Conservation (phyloP, 2,113 vertebrate species). For the Donacobius atricapilla region DNA sequence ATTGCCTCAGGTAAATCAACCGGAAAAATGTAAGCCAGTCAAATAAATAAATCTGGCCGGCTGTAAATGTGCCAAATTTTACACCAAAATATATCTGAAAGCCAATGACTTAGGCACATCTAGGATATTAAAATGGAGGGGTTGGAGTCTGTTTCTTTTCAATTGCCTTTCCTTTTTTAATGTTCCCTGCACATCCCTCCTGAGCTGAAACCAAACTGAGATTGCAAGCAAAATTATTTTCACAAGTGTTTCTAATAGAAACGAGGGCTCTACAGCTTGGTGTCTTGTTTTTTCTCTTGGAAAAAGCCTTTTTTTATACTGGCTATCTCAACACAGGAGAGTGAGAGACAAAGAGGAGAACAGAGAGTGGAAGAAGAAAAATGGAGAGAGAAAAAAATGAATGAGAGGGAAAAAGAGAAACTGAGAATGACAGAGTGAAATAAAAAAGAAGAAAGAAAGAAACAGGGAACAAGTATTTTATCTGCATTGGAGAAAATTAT, state of each 20-base stretch:
- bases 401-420: not conserved
- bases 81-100: slow-evolving; percentile 67
- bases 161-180: slow-evolving; percentile 44
- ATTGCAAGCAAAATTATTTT: slow-evolving; percentile 24
- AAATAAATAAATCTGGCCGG: slow-evolving; percentile 62
- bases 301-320: not conserved
- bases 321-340: not conserved
- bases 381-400: not conserved
- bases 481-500: not conserved
- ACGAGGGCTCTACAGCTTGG: not conserved
- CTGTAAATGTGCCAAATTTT: slow-evolving; percentile 63
- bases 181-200: slow-evolving; percentile 20
- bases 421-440: not conserved
- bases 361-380: not conserved
- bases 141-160: slow-evolving; percentile 48
- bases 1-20: slow-evolving; percentile 63
- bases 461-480: not conserved
- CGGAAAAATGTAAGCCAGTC: slow-evolving; percentile 52
- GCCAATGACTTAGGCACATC: slow-evolving; percentile 53
- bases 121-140: slow-evolving; percentile 41
- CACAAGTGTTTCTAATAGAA: slow-evolving; percentile 42
- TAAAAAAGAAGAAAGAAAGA: not conserved
- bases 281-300: not conserved
- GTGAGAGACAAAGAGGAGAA: not conserved
- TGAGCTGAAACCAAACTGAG: not conserved